Percentiles rank a stretch among this genome's conserved stretches.
Conservation (phyloP, 92 coral and sea anemone species). For the Meandrina meandrites region DNA sequence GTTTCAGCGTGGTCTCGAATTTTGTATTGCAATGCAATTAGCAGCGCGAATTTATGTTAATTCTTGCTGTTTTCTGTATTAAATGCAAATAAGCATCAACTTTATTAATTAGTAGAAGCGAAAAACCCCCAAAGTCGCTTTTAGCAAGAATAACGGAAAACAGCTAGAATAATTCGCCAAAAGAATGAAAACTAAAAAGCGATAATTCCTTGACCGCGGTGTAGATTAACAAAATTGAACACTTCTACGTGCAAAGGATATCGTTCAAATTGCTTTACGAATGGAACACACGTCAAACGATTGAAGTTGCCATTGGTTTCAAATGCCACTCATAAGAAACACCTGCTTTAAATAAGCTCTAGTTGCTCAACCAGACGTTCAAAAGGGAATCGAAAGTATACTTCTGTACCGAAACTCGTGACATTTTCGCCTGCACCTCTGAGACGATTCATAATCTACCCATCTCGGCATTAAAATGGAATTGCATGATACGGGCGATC, state of each 20-base stretch:
- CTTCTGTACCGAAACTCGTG: neutral
- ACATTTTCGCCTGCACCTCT: neutral
- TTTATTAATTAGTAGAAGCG: neutral
- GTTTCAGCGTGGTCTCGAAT: neutral
- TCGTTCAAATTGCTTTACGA: neutral
- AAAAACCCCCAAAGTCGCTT: neutral
- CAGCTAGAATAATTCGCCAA: neutral
- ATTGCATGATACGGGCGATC: too few species aligned
- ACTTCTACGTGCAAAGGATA: neutral
- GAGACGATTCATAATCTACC: neutral
- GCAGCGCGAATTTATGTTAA: neutral
- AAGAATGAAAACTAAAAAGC: neutral
- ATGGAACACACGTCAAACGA: neutral
- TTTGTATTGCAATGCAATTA: neutral
- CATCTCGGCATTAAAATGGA: too few species aligned
- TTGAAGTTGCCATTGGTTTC: neutral
- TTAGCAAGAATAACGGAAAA: neutral
- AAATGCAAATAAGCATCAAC: neutral
- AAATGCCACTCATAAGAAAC: neutral
- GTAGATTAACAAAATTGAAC: neutral
- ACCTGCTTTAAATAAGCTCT: neutral
- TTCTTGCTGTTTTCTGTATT: neutral
- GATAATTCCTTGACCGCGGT: neutral
- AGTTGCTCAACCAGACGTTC: too few species aligned
- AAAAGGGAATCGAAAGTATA: too few species aligned